These are phyloP conservation scores for Eupelmus urozonus DNA, from an alignment of 2,888 invertebrate species.

Conservation along the genomic window DNA sequence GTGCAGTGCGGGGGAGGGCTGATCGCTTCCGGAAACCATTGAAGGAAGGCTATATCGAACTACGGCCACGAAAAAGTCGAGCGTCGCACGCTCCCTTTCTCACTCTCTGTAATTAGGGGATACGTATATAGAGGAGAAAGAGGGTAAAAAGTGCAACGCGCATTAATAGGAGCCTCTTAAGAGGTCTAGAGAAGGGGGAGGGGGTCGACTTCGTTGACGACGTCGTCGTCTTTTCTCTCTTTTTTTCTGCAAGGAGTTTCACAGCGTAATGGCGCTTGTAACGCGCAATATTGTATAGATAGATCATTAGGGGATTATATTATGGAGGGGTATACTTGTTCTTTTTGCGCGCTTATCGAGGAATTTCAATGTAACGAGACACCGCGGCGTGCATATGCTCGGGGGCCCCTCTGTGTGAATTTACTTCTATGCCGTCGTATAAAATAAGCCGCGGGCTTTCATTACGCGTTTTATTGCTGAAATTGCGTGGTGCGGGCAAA, in stretches of 20 bases:
- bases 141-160: constrained; percentile 65
- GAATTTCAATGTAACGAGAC: constrained; percentile 45
- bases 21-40: constrained; percentile 66
- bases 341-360: constrained; percentile 26
- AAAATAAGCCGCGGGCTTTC: not conserved
- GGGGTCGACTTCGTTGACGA: constrained; percentile 26
- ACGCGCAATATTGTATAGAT: constrained; percentile 47
- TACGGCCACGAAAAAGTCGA: constrained; percentile 65
- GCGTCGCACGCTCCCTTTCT: constrained; percentile 42
- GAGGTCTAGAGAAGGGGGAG: constrained; percentile 50
- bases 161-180: constrained; percentile 68
- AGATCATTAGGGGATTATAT: constrained; percentile 49
- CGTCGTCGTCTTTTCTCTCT: constrained; percentile 16
- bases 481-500: not conserved
- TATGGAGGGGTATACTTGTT: not conserved
- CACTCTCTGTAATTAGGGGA: constrained; percentile 67
- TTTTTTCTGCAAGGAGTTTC: constrained; percentile 57
- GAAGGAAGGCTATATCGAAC: constrained; percentile 50
- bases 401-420: not conserved
- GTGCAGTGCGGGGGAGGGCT: constrained; percentile 50
- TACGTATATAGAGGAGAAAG: constrained; percentile 22
- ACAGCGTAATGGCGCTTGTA: constrained; percentile 46
- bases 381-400: not conserved
- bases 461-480: not conserved
- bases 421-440: not conserved